These are phyloP conservation scores for Psilanteris sp. DNA, from an alignment of 1,140 invertebrate genomes.

Conservation along the genomic window DNA sequence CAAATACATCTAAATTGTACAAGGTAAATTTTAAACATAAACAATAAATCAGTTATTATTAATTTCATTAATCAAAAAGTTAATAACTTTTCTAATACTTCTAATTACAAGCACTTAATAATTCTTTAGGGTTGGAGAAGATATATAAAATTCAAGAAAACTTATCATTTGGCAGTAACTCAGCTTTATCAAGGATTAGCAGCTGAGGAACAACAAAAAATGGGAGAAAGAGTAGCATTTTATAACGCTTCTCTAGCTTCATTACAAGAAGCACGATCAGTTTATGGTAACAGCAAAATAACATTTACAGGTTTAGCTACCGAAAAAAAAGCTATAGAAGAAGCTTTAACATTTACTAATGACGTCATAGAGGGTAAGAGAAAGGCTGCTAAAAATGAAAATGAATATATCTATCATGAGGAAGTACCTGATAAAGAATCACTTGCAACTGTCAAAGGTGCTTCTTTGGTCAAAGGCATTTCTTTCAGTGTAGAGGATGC, in stretches of 20 bases:
- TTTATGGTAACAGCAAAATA: slow-evolving; percentile 69
- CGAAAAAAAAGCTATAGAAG: slow-evolving; percentile 82
- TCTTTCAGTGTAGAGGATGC: slow-evolving; percentile 93
- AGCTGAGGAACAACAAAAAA: slow-evolving; percentile 96
- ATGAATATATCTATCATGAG: slow-evolving; percentile 99
- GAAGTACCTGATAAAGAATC: slow-evolving; percentile 91
- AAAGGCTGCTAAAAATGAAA: slow-evolving; percentile 97
- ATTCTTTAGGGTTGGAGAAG: slow-evolving; percentile 87
- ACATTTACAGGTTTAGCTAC: slow-evolving; percentile 66
- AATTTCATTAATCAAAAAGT: no score
- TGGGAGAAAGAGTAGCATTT: slow-evolving; percentile 95
- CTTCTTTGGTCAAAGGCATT: slow-evolving; percentile 95
- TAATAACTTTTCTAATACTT: no score
- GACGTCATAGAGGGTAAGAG: slow-evolving; percentile 94
- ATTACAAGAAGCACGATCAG: slow-evolving; percentile 86
- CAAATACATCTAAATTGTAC: no score
- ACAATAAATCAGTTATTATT: no score
- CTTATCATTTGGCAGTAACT: slow-evolving; percentile 75
- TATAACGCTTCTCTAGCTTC: slow-evolving; percentile 91
- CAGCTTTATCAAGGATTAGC: slow-evolving; percentile 91
- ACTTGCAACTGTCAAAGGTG: slow-evolving; percentile 92
- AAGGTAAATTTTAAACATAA: no score
- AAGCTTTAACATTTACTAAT: slow-evolving; percentile 90
- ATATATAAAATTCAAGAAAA: slow-evolving; percentile 87
- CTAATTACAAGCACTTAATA: no score